Base-by-base conservation (phyloP, 2,888 invertebrate genomes). In the Ectobius pallidus region DNA sequence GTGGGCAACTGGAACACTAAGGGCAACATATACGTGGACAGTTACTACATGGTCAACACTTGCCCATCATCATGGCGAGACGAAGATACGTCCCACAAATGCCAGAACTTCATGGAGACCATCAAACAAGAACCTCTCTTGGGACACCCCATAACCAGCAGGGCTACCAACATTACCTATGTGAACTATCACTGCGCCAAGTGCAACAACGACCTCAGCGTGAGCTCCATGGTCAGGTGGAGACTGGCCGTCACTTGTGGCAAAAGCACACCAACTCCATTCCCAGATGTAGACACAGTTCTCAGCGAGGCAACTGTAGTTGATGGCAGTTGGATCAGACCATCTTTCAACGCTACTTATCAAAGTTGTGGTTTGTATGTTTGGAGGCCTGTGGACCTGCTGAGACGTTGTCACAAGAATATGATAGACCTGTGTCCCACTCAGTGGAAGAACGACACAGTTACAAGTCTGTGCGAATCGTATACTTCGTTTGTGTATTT, bases 121-220 rank as follows among this genome's bases (percentile, higher is more conserved):
- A 58, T 58, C 14, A 22, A 25, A 30, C 2, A 7, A 1, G 32
- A 58, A 30, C 58, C 58, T 9, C 16, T 58, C 14, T 25, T 58
- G n/a, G 58, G 58, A n/a, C 58, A n/a, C 9, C 58, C 58, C 3
- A n/a, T 58, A 11, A 58, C 58, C 18, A 58, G 58, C 58, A 58
- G n/a, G n/a, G 58, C 58, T 30, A 58, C 58, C 30, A 58, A 58
- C 16, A 58, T 58, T 6, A 58, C 58, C 6, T 58, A 58, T 30
- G n/a, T 16, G 14, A 58, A 58, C 18, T 30, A n/a, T n/a, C 58
- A 58, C 58, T 58, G 58, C 18, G 58, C 58, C n/a, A 58, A 25
- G 1, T 58, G 58, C 22, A 58, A 58, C 32, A 25, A 16, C 14
- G 58, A 58, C 30, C 58, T 58, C 3, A 27, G 2, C n/a, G n/a